These are phyloP conservation scores for Sebastes matsubarae DNA, from an alignment of 2,797 vertebrate genomes.

Conservation along the genomic window DNA sequence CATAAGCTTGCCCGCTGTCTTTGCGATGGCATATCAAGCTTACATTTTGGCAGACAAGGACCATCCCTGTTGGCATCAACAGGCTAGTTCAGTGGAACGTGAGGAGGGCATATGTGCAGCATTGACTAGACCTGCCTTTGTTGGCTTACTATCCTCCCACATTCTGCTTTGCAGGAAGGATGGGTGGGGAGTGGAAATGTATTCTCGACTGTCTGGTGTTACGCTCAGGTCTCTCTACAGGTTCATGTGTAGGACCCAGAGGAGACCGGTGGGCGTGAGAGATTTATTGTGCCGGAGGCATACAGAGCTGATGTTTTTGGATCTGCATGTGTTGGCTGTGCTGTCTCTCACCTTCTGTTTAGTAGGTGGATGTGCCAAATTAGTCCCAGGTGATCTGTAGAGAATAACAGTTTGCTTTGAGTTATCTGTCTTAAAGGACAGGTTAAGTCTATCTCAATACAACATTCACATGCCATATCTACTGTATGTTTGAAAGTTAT, in stretches of 20 bases:
- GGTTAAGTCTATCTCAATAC: not conserved
- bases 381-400: conserved; percentile 13
- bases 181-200: conserved; percentile 35
- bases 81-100: conserved; percentile 43
- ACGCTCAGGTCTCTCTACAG: conserved; percentile 26
- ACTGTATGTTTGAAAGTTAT: not conserved
- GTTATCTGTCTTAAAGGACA: not conserved
- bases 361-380: conserved; percentile 23
- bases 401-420: not conserved
- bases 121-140: conserved; percentile 30
- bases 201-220: conserved; percentile 34
- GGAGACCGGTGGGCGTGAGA: conserved; percentile 45
- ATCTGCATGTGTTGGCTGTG: conserved; percentile 25
- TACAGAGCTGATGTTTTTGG: conserved; percentile 13
- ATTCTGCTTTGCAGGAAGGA: conserved; percentile 36
- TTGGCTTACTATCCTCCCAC: conserved; percentile 36
- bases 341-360: conserved; percentile 43
- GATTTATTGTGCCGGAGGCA: conserved; percentile 32
- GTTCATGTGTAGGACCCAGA: conserved; percentile 39
- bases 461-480: not conserved
- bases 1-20: conserved; percentile 38
- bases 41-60: conserved; percentile 42
- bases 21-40: conserved; percentile 35
- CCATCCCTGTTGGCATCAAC: conserved; percentile 41
- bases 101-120: conserved; percentile 51